A percentile compares a stretch with the other conserved stretches of the same genome.
These are phyloP conservation scores for Euphonia xanthogaster DNA, from an alignment of 2,797 vertebrate genomes.

Conservation along the genomic window DNA sequence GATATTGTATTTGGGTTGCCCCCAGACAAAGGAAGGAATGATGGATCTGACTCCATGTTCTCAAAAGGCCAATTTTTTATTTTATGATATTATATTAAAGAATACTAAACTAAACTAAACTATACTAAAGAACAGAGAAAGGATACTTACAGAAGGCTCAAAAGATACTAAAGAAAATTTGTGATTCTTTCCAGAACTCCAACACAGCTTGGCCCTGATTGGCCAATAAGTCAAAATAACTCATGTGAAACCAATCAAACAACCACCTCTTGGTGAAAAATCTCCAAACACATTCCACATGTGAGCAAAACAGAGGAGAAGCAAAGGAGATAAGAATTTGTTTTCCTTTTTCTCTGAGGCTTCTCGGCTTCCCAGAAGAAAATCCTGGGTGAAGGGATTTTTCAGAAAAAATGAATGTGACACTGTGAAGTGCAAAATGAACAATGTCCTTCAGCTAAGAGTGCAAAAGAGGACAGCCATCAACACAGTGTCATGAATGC, in stretches of 20 bases:
- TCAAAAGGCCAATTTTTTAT: background rate
- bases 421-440: background rate
- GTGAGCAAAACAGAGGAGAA: background rate
- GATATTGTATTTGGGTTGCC: background rate
- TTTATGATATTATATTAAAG: background rate
- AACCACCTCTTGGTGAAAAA: background rate
- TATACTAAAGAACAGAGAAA: background rate
- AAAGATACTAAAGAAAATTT: background rate
- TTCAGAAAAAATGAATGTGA: background rate
- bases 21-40: background rate
- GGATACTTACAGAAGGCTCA: background rate
- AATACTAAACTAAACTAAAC: background rate
- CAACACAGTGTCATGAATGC: background rate
- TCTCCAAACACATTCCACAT: background rate
- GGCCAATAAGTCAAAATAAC: background rate
- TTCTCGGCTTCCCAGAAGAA: background rate
- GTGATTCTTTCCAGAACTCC: rapidly evolving
- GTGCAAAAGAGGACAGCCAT: background rate
- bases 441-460: background rate
- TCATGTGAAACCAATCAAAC: background rate
- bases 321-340: background rate
- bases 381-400: rapidly evolving
- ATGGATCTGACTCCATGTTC: background rate
- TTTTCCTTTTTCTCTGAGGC: background rate
- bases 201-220: background rate